Conservation (phyloP, 1,140 invertebrate genomes). For the Trinorchestia longiramus region DNA sequence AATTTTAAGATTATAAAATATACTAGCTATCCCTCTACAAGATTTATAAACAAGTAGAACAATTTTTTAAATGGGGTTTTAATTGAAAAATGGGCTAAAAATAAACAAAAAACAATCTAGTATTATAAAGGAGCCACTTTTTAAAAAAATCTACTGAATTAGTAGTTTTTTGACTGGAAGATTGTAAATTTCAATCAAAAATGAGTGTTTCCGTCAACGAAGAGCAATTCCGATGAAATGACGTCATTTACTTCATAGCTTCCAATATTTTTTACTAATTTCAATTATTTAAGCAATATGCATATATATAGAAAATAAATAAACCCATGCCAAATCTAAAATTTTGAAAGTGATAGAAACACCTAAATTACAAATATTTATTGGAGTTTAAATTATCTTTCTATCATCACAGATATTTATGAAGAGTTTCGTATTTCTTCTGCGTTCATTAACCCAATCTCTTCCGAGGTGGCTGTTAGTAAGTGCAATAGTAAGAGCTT, state of each 20-base stretch:
- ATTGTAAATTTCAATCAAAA: neutral
- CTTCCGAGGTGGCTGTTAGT: conserved; percentile 46
- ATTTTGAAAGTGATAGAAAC: neutral
- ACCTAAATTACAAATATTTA: neutral
- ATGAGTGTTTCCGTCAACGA: neutral
- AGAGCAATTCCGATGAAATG: conserved; percentile 50
- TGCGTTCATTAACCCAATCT: conserved; percentile 38
- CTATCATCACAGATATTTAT: neutral
- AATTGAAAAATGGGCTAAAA: too few relatives aligned
- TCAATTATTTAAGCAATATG: neutral
- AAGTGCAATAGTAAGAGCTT: conserved; percentile 14
- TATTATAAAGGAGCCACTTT: neutral
- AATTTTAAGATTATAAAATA: too few relatives aligned
- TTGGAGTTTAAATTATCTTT: neutral
- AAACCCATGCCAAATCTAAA: too few relatives aligned
- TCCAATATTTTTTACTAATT: conserved; percentile 11
- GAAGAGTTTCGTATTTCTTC: neutral
- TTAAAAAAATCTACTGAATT: neutral
- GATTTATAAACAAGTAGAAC: too few relatives aligned
- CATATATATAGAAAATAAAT: neutral
- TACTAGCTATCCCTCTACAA: too few relatives aligned
- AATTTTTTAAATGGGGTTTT: too few relatives aligned
- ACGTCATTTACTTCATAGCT: conserved; percentile 22
- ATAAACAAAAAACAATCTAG: too few relatives aligned
- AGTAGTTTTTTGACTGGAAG: neutral